phyloP scores from a whole-genome alignment of 2,797 vertebrate species.

The Crenuchus spilurus region DNA sequence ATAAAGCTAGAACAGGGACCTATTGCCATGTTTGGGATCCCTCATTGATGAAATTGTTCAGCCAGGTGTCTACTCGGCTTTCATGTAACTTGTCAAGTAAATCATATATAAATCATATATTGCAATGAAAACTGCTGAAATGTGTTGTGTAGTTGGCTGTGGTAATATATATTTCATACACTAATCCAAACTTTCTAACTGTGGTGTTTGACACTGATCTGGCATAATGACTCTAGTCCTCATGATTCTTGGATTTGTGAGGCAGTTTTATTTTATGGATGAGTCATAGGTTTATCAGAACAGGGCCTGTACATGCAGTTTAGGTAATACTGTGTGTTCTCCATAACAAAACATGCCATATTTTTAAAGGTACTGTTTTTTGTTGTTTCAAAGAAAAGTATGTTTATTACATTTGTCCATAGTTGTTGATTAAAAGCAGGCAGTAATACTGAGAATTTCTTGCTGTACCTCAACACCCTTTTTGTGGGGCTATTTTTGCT shows the following conservation, averaged over 20 bases:
- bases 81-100: slow-evolving; percentile 17
- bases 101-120: no score
- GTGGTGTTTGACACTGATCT: not conserved
- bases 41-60: not conserved
- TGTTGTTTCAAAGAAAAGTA: slow-evolving; percentile 57
- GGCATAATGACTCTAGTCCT: not conserved
- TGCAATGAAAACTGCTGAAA: slow-evolving; percentile 5
- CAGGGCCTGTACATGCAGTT: not conserved
- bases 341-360: slow-evolving; percentile 52
- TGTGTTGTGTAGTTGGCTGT: slow-evolving; percentile 22
- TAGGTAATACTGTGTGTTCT: slow-evolving; percentile 34
- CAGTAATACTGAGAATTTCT: not conserved
- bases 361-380: slow-evolving; percentile 54
- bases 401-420: slow-evolving; percentile 46
- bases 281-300: slow-evolving; percentile 11
- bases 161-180: not conserved
- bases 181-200: not conserved
- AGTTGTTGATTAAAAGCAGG: slow-evolving; percentile 32
- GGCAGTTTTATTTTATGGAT: slow-evolving; percentile 15
- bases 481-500: slow-evolving; percentile 42
- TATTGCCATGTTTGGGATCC: not conserved
- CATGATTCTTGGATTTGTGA: not conserved
- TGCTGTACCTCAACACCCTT: slow-evolving; percentile 47
- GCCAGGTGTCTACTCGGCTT: slow-evolving; percentile 18
- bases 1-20: not conserved